Conservation (phyloP, 2,888 invertebrate genomes). For the Eupithecia centaureata region DNA sequence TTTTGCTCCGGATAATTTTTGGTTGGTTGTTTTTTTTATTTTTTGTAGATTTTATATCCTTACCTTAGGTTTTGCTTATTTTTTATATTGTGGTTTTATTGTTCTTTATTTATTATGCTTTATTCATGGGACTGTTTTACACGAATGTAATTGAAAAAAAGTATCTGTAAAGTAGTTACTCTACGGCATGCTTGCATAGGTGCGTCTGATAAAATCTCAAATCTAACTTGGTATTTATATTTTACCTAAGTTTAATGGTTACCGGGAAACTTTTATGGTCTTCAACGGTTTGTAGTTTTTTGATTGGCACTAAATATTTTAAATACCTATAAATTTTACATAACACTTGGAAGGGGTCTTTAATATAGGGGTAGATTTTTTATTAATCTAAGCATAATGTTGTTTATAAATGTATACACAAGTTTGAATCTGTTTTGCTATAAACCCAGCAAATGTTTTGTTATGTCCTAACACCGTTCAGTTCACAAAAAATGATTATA, state of each 20-base stretch:
- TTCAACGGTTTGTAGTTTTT: constrained; percentile 30
- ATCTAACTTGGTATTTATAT: constrained; percentile 29
- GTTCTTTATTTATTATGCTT: constrained; percentile 13
- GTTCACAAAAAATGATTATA: too few species aligned
- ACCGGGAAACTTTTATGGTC: constrained; percentile 29
- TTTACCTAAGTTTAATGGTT: constrained; percentile 30
- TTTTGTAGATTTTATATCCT: constrained; percentile 47
- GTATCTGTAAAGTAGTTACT: constrained; percentile 11
- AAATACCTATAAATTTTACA: constrained; percentile 8
- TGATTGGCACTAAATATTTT: constrained; percentile 26
- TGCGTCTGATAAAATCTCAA: constrained; percentile 32
- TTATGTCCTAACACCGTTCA: background rate
- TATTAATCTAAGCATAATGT: too few species aligned
- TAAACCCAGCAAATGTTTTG: background rate
- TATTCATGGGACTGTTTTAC: constrained; percentile 20
- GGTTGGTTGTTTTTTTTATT: constrained; percentile 75
- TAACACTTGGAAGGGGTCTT: background rate
- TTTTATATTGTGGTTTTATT: background rate
- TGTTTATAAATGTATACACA: background rate
- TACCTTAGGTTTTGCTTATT: constrained; percentile 13
- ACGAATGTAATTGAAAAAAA: constrained; percentile 21
- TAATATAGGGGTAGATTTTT: background rate
- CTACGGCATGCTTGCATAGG: background rate
- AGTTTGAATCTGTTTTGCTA: background rate
- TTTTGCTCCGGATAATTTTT: constrained; percentile 78